phyloP scores from a whole-genome alignment of 2,888 invertebrate species.

The Barypeithes pellucidus region DNA sequence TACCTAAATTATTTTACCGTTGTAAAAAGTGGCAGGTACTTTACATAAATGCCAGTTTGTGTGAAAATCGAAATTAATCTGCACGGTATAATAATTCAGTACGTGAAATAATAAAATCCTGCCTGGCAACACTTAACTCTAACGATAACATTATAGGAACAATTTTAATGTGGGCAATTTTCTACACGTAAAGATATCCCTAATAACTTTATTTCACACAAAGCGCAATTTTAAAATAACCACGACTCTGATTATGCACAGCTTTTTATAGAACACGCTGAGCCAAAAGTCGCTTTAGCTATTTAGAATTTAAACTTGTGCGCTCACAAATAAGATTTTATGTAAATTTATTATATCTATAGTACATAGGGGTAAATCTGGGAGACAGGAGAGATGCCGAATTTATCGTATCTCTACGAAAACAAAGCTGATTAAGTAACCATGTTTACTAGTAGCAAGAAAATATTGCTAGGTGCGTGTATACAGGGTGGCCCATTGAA shows the following conservation, averaged over 20 bases:
- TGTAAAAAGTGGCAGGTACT: conserved; percentile 29
- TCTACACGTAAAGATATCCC: conserved; percentile 47
- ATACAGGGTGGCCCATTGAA: too few species aligned
- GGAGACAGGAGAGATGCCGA: too few species aligned
- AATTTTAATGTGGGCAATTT: conserved; percentile 50
- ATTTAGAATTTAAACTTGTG: too few species aligned
- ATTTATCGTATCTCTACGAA: too few species aligned
- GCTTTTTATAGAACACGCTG: not conserved
- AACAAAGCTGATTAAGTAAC: too few species aligned
- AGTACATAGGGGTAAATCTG: too few species aligned
- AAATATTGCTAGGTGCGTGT: too few species aligned
- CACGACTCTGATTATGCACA: conserved; percentile 4
- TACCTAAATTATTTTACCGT: conserved; percentile 24
- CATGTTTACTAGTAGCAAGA: too few species aligned
- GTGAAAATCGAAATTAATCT: conserved; percentile 48
- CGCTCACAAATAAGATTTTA: too few species aligned
- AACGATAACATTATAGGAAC: conserved; percentile 44
- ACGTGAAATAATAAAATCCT: conserved; percentile 48
- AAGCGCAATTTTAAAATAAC: conserved; percentile 23
- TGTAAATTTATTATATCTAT: too few species aligned
- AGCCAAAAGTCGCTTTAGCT: too few species aligned
- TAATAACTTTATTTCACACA: conserved; percentile 52
- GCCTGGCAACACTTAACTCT: conserved; percentile 41
- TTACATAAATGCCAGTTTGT: conserved; percentile 43
- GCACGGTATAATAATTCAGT: conserved; percentile 37